Conservation (phyloP, 2,797 vertebrate genomes). For the Anableps anableps region DNA sequence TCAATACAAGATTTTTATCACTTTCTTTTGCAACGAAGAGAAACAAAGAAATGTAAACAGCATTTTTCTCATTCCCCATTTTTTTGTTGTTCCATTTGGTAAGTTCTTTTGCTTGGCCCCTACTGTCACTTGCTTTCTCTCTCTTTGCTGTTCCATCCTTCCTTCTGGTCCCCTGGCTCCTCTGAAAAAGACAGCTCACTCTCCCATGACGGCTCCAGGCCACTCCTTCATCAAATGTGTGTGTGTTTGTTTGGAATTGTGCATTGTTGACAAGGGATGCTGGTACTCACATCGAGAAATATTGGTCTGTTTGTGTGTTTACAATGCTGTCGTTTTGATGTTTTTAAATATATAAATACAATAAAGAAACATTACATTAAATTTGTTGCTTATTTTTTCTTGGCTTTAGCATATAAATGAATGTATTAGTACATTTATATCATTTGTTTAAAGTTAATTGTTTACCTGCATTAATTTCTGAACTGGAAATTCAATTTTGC, state of each 20-base stretch:
- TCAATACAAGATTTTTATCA: neutral
- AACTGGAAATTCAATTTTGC: too few species aligned
- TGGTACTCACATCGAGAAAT: neutral
- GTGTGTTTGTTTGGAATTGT: neutral
- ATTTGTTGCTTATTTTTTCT: neutral
- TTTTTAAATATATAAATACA: neutral
- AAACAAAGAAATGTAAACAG: neutral
- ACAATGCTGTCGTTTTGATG: neutral
- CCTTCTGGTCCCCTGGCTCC: slow-evolving; percentile 20
- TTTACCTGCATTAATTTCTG: too few species aligned
- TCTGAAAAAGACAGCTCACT: slow-evolving; percentile 63
- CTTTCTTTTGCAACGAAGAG: neutral
- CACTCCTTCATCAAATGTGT: slow-evolving; percentile 28
- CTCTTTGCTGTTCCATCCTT: neutral
- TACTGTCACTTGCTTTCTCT: slow-evolving; percentile 3
- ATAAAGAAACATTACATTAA: neutral
- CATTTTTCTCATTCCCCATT: neutral
- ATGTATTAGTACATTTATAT: neutral
- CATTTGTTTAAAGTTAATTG: neutral
- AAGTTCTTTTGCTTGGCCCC: neutral
- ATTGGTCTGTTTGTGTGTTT: neutral
- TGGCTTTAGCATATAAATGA: neutral
- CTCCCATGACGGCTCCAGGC: slow-evolving; percentile 52
- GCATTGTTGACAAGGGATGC: neutral
- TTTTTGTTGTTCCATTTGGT: neutral